Evolutionary conservation across 2,113 vertebrate genomes (phyloP), one percentile per base, ranked within the genome.

Genomic region (Pandion haliaetus): DNA sequence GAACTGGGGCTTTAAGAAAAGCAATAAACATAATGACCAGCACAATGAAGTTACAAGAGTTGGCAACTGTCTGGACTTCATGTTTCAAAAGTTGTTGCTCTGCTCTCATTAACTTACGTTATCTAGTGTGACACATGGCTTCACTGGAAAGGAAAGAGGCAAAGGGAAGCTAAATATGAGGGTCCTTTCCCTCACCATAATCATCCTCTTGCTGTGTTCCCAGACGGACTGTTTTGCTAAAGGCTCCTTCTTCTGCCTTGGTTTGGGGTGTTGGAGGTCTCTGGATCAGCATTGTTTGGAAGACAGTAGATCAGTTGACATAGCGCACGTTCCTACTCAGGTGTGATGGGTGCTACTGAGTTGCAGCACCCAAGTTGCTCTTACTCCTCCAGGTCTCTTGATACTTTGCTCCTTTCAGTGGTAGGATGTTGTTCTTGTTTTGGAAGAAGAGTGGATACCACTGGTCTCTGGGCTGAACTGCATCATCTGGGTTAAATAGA

Each of bases 401-500:
- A 28, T 21, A 74, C 11, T 74, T 82, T 34, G n/a, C 32, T 47
- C 19, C 8, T 79, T 47, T 65, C 54, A 20, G 47, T 61, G 66
- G 34, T 21, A 87, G 52, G 36, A 65, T 57, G 32, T 57, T 71
- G 17, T 67, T 77, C 40, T 47, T 52, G 10, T 10, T 81, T 74
- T 87, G 45, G 61, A 84, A 85, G 67, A 73, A 49, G 47, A 79
- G 79, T n/a, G 49, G 54, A 52, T 73, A 86, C 9, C 47, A 36
- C 10, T 57, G 65, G 15, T 38, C 32, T 76, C 54, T 86, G 59
- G 31, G 31, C n/a, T 92, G 80, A 85, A 82, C 17, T 55, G 47
- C 47, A 47, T 82, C 83, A 84, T 76, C 91, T 94, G 86, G 58
- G 18, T 82, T 87, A 82, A 85, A 91, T 84, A 66, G 84, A 95